Conservation (phyloP, 2,797 vertebrate genomes). For the Acrossocheilus fasciatus region DNA sequence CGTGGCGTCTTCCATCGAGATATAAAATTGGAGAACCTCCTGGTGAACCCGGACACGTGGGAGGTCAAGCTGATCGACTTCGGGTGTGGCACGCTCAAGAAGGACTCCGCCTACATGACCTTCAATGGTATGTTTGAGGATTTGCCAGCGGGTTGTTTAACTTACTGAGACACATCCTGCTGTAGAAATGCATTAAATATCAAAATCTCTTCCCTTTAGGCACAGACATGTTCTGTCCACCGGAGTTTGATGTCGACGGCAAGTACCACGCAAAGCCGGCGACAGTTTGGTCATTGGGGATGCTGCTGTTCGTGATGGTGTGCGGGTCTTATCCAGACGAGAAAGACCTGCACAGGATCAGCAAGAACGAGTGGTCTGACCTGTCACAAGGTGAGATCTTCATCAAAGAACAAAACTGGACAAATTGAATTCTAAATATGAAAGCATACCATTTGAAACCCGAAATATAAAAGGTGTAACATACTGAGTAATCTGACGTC, state of each 20-base stretch:
- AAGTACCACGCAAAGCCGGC: neutral
- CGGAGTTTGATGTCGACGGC: neutral
- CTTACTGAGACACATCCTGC: neutral
- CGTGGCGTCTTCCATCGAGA: neutral
- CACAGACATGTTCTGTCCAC: neutral
- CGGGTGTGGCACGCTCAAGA: neutral
- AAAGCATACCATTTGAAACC: neutral
- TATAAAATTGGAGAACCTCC: neutral
- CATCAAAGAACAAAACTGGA: neutral
- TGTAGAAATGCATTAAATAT: neutral
- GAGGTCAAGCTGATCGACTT: neutral
- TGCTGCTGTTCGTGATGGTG: neutral
- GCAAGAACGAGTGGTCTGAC: neutral
- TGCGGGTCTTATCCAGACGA: neutral
- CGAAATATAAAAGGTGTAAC: neutral
- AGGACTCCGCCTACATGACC: neutral
- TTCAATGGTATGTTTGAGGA: neutral
- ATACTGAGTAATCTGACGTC: neutral
- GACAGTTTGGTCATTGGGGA: neutral
- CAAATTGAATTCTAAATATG: neutral
- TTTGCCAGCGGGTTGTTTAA: neutral
- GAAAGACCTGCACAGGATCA: neutral
- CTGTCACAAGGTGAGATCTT: neutral
- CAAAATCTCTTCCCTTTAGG: neutral
- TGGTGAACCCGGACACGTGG: neutral